Conservation (phyloP, 2,113 vertebrate genomes). For the Pangasianodon gigas region DNA sequence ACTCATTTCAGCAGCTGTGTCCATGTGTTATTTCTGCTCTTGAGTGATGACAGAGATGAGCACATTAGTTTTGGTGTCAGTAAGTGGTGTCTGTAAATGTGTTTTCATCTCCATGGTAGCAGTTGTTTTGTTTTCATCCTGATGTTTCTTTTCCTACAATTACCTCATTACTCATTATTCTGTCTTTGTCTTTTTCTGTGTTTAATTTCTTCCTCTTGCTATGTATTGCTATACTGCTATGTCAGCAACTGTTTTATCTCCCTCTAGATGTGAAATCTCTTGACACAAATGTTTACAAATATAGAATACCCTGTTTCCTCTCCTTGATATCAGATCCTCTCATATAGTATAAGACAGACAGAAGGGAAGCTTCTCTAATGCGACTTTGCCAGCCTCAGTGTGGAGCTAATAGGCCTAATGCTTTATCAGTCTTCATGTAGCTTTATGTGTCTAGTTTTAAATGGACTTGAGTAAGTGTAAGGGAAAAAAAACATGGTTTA, state of each 20-base stretch:
- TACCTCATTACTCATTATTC: conserved; percentile 37
- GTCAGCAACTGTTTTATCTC: conserved; percentile 1
- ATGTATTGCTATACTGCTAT: not conserved
- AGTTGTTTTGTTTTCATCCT: conserved; percentile 57
- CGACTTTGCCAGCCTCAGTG: not conserved
- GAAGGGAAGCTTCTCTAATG: not conserved
- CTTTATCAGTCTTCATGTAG: not conserved
- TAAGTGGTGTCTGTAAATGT: conserved; percentile 54
- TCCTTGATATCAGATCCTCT: not conserved
- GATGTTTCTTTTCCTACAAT: conserved; percentile 58
- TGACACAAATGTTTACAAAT: not conserved
- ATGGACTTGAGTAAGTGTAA: not conserved
- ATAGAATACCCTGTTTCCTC: not conserved
- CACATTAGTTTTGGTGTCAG: conserved; percentile 1
- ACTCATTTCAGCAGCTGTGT: not conserved
- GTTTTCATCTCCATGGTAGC: conserved; percentile 52
- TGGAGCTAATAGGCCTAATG: conserved; percentile 13
- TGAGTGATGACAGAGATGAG: not conserved
- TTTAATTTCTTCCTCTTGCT: conserved; percentile 37
- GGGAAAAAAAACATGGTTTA: not conserved
- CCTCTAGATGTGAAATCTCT: not conserved
- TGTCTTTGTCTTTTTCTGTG: conserved; percentile 12
- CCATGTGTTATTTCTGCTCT: conserved; percentile 1
- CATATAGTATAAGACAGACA: not conserved
- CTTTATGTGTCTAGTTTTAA: not conserved